Evolutionary conservation across 1,140 invertebrate genomes (phyloP), one percentile per base, ranked within the genome.

Genomic region (Prorops nasuta): DNA sequence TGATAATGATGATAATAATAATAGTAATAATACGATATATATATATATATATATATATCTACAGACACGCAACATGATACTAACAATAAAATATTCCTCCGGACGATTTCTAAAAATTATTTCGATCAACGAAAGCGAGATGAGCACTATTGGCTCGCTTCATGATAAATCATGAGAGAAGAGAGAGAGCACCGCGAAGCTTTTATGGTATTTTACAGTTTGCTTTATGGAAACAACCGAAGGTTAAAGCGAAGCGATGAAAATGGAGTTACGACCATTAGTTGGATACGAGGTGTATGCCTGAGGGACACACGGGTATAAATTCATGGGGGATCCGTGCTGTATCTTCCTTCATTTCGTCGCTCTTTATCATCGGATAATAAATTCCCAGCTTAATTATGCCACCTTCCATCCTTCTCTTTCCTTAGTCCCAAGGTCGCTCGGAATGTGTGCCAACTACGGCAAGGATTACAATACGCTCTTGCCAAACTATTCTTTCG

Each of bases 351-450:
- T 14, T 4, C 44, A 24, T 45, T 38, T 38, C 31, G 32, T 40
- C 48, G 51, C 48, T 55, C 44, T 54, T 59, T 55, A 58, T 60
- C 55, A 60, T 59, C 49, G 37, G 24, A 20, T 34, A 28, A 44
- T 58, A 60, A 60, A 60, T 58, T 54, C 50, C 47, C 14, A 44
- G 42, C 44, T 51, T 45, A 51, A 60, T 55, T 22, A 46, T 10
- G 24, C 3, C 14, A 19, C 40, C 18, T 45, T 20, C 51, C n/a
- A n/a, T n/a, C n/a, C n/a, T n/a, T n/a, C n/a, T n/a, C n/a, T n/a
- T n/a, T n/a, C n/a, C n/a, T n/a, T n/a, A n/a, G n/a, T n/a, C n/a
- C n/a, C n/a, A n/a, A n/a, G n/a, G n/a, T n/a, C n/a, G n/a, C n/a
- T n/a, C n/a, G n/a, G n/a, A n/a, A n/a, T n/a, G n/a, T n/a, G n/a